Evolutionary conservation across 2,888 invertebrate species (phyloP).

Genomic region (Altica lythri): DNA sequence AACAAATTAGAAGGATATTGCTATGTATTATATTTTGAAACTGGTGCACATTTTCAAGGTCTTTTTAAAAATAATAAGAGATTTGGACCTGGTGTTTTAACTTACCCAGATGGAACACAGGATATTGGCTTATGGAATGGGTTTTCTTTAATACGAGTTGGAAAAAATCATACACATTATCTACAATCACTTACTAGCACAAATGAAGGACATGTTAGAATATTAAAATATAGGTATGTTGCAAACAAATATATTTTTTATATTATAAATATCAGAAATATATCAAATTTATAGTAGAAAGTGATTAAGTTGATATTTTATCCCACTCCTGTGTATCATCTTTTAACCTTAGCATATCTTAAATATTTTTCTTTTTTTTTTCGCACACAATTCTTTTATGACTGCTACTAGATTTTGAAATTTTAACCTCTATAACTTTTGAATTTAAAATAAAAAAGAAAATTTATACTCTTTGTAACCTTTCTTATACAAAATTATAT

Average conservation of each 20-base stretch:
- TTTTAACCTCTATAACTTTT: no score
- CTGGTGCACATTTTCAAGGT: conserved; percentile 58
- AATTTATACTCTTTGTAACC: no score
- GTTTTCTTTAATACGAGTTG: conserved; percentile 57
- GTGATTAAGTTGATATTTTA: no score
- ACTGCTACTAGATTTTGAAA: no score
- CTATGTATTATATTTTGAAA: conserved; percentile 58
- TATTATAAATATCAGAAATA: no score
- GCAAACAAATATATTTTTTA: no score
- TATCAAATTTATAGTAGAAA: no score
- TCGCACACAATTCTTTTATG: no score
- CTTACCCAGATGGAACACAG: conserved; percentile 55
- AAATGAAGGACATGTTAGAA: conserved; percentile 43
- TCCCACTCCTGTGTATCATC: no score
- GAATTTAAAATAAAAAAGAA: no score
- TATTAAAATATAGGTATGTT: conserved; percentile 47
- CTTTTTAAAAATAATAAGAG: conserved; percentile 60
- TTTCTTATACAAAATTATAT: neutral
- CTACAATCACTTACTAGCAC: conserved; percentile 48
- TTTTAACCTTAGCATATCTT: no score
- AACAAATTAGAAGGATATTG: conserved; percentile 45
- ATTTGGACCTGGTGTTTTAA: conserved; percentile 64
- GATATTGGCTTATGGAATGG: conserved; percentile 65
- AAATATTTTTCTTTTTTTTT: no score
- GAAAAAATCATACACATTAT: conserved; percentile 37